Evolutionary conservation across 2,888 invertebrate species (phyloP).

Genomic region (Dryobotodes eremita): DNA sequence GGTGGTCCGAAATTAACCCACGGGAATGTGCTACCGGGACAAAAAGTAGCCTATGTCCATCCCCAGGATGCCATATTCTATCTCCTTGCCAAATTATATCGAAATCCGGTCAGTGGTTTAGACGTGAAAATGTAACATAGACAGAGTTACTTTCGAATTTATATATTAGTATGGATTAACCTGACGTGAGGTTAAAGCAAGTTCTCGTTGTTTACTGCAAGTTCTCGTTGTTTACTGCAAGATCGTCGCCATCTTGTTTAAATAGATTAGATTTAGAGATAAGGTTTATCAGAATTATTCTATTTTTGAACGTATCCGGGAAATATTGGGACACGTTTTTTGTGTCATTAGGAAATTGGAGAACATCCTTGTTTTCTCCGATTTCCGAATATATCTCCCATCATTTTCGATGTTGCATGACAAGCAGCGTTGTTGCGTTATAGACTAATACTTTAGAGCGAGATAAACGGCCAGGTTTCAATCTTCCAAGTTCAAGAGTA

Average conservation of each 20-base stretch:
- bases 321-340: background rate
- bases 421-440: too few species aligned
- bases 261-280: background rate
- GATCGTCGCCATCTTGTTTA: background rate
- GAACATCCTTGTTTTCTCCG: too few species aligned
- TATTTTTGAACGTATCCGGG: background rate
- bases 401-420: background rate
- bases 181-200: background rate
- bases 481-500: background rate
- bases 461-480: background rate
- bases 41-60: too few species aligned
- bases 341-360: background rate
- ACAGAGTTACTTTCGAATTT: too few species aligned
- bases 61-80: too few species aligned
- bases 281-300: background rate
- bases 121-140: too few species aligned
- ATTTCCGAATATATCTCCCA: background rate
- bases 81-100: too few species aligned
- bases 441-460: background rate
- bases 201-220: background rate
- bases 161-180: too few species aligned
- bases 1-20: too few species aligned
- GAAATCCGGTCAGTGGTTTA: too few species aligned
- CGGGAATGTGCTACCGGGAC: too few species aligned
- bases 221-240: background rate